A percentile compares a stretch with the other conserved stretches of the same genome.
Conservation (phyloP, 2,888 invertebrate species). For the Xanthorhoe designata region DNA sequence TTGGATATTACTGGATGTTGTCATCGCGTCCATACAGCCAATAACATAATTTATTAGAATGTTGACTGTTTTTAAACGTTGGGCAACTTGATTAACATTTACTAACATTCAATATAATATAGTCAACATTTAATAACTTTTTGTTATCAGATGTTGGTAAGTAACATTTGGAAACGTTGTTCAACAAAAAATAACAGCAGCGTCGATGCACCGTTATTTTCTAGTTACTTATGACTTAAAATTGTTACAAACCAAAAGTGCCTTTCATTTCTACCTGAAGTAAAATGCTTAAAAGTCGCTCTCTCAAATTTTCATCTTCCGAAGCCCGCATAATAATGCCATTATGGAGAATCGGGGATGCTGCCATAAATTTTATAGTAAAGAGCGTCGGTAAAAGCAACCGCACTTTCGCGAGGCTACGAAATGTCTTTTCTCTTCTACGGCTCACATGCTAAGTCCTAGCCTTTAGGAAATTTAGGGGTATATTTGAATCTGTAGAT, state of each 20-base stretch:
- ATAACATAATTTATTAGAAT: no score
- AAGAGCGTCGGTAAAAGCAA: slow-evolving; percentile 54
- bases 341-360: slow-evolving; percentile 59
- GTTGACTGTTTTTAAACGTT: no score
- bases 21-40: no score
- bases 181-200: no score
- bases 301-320: slow-evolving; percentile 58
- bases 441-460: slow-evolving; percentile 39
- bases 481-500: slow-evolving; percentile 36
- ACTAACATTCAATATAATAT: no score
- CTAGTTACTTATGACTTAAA: slow-evolving; percentile 7
- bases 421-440: slow-evolving; percentile 39
- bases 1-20: no score
- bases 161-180: no score
- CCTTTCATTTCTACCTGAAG: slow-evolving; percentile 25
- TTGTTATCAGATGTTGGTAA: no score
- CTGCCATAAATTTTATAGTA: slow-evolving; percentile 59
- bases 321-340: slow-evolving; percentile 57
- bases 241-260: slow-evolving; percentile 15
- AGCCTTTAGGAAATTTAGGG: slow-evolving; percentile 33
- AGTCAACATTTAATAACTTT: no score
- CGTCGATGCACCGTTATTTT: no score
- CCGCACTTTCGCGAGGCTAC: slow-evolving; percentile 45
- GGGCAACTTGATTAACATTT: no score
- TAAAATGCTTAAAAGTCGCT: slow-evolving; percentile 43